Evolutionary conservation across 2,888 invertebrate species (phyloP).

Genomic region (Andrena minutula): DNA sequence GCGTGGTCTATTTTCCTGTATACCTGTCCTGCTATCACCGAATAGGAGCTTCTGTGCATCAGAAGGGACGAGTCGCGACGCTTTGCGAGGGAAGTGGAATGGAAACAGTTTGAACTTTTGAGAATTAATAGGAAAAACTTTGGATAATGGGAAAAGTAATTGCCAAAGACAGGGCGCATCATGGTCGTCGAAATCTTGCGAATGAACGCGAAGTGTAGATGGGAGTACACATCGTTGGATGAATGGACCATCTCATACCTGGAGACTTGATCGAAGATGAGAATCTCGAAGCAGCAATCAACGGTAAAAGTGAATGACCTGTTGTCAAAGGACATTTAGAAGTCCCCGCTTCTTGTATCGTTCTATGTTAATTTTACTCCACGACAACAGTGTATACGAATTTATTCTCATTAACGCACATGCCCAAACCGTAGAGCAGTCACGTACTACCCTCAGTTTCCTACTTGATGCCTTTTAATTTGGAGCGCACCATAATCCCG

Average conservation of each 20-base stretch:
- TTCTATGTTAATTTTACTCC: too few relatives aligned
- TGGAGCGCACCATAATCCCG: background rate
- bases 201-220: too few relatives aligned
- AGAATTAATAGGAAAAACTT: background rate
- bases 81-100: conserved; percentile 4
- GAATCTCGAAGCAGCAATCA: too few relatives aligned
- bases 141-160: background rate
- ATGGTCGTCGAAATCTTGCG: too few relatives aligned
- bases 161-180: too few relatives aligned
- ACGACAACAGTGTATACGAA: background rate
- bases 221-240: too few relatives aligned
- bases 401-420: background rate
- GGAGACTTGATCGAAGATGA: too few relatives aligned
- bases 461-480: background rate
- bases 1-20: conserved; percentile 40
- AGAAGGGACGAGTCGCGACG: background rate
- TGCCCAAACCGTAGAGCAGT: background rate
- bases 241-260: too few relatives aligned
- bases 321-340: too few relatives aligned
- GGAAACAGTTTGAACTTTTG: background rate
- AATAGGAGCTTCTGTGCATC: conserved; percentile 2
- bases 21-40: conserved; percentile 34
- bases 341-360: too few relatives aligned
- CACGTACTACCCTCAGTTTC: background rate
- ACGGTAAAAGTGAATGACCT: too few relatives aligned